Evolutionary conservation across 1,140 invertebrate genomes (phyloP), one percentile per base, ranked within the genome.

Genomic region (Trypoxylus dichotomus): DNA sequence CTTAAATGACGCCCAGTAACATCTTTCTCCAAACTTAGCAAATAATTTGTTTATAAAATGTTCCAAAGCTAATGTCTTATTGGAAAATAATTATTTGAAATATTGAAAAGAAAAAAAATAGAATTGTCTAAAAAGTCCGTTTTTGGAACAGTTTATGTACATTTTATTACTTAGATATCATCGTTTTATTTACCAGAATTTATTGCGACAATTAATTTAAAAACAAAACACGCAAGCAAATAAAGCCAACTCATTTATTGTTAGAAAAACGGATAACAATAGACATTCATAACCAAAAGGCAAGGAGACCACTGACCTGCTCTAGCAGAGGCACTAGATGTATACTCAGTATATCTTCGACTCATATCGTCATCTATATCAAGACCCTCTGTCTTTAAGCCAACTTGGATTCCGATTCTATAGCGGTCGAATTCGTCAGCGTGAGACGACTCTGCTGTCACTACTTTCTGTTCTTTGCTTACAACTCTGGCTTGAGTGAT

Each of bases 291-390:
- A 37, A 19, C 29, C 15, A 41, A 41, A 15, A 74, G 29, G 11
- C 72, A 41, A 37, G 19, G 41, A 27, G 41, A n/a, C 0, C 74
- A 83, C 83, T 81, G 80, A 85, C 84, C 84, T 83, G 81, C 77
- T 76, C 82, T 80, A 13, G 79, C 76, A 32, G 80, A 80, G 68
- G 79, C 41, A 21, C 74, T 76, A 32, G 73, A 76, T 24, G 72
- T 76, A 24, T 78, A 74, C 21, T 81, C 83, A 63, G 81, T 82
- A 58, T 84, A 84, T 80, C 79, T 83, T 77, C 81, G 74, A 81
- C 84, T 85, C 84, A 85, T 85, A 15, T 85, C 83, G 81, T 83
- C 82, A 68, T 74, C 76, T 32, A 81, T 78, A 79, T 82, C 83
- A 75, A 85, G 80, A 81, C 83, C 81, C 27, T 77, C 68, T 78